phyloP scores from a whole-genome alignment of 2,797 vertebrate species.

The Triplophysa yarkandensis region DNA sequence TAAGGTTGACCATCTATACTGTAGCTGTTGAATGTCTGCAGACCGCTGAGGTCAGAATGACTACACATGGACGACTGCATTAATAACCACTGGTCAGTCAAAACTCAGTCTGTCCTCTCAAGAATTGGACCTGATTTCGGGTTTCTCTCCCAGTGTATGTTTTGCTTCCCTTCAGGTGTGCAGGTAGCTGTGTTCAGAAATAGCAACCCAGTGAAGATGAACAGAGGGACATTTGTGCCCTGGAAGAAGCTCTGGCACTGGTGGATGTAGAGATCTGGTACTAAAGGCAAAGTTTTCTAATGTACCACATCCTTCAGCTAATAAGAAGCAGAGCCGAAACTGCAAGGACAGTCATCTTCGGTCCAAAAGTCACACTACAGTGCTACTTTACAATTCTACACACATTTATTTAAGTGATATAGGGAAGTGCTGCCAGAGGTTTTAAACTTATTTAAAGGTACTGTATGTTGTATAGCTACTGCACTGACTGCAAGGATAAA shows the following conservation, averaged over 20 bases:
- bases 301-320: constrained; percentile 58
- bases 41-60: constrained; percentile 47
- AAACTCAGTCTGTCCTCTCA: constrained; percentile 34
- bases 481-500: neutral
- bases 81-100: constrained; percentile 44
- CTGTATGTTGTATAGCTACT: neutral
- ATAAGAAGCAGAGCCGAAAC: constrained; percentile 46
- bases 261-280: constrained; percentile 44
- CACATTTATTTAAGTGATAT: constrained; percentile 13
- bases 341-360: constrained; percentile 27
- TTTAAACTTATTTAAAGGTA: constrained; percentile 28
- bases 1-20: neutral
- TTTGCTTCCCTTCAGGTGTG: constrained; percentile 62
- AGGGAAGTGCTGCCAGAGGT: constrained; percentile 53
- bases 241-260: constrained; percentile 62
- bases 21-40: neutral
- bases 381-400: constrained; percentile 41
- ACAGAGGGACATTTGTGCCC: constrained; percentile 61
- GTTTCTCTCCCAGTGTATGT: constrained; percentile 48
- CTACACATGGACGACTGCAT: constrained; percentile 1
- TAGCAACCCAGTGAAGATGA: constrained; percentile 55
- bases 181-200: constrained; percentile 58
- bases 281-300: constrained; percentile 52
- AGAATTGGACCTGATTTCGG: constrained; percentile 39
- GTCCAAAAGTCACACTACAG: constrained; percentile 65